A percentile compares a stretch with the other conserved stretches of the same genome.
phyloP scores from a whole-genome alignment of 2,797 vertebrate genomes.

The Presbytis comata region DNA sequence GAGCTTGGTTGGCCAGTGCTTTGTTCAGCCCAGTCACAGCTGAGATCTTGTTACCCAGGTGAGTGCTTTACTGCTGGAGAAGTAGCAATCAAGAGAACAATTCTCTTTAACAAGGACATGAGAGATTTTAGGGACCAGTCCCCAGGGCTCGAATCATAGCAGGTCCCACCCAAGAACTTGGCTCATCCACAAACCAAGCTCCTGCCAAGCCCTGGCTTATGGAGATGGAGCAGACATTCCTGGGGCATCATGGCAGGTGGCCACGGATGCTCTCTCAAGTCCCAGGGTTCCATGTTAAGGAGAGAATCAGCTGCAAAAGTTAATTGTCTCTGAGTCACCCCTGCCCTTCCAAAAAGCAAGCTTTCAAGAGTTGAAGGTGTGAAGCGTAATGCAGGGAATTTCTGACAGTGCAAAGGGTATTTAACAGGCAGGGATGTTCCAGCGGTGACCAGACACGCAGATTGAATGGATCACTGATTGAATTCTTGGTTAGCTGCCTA shows the following conservation, averaged over 20 bases:
- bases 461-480: rapidly evolving
- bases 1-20: slow-evolving; percentile 73
- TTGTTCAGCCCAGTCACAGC: slow-evolving; percentile 71
- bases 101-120: slow-evolving; percentile 27
- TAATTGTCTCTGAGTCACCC: background rate
- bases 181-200: background rate
- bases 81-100: background rate
- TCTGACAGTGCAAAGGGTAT: rapidly evolving
- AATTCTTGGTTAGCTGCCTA: background rate
- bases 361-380: background rate
- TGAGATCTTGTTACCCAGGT: slow-evolving; percentile 73
- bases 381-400: background rate
- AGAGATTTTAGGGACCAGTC: background rate
- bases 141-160: background rate
- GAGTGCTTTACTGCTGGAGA: background rate
- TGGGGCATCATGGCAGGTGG: no score
- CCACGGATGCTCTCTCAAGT: background rate
- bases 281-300: no score
- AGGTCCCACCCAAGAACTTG: background rate
- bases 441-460: rapidly evolving
- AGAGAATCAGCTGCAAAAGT: background rate
- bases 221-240: background rate
- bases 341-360: background rate
- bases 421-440: rapidly evolving
- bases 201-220: rapidly evolving